These are phyloP conservation scores for Trematocara unimaculatum DNA, from an alignment of 2,113 vertebrate species.

Conservation along the genomic window DNA sequence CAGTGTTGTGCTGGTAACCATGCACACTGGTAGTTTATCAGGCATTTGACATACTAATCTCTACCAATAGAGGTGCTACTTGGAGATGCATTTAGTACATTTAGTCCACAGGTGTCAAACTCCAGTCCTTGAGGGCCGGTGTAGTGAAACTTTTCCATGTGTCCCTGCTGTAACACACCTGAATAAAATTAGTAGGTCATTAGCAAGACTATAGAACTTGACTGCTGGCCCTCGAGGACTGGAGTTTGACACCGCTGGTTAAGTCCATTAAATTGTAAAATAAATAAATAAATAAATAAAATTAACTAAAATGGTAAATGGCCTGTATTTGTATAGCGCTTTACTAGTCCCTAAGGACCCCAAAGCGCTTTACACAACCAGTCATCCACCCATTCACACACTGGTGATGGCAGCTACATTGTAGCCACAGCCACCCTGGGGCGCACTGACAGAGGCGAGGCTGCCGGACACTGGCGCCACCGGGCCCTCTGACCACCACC, in stretches of 20 bases:
- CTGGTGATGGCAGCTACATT: no score
- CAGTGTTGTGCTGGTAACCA: neutral
- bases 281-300: neutral
- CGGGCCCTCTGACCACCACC: no score
- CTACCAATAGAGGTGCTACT: rapidly evolving
- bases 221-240: neutral
- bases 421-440: no score
- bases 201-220: neutral
- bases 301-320: neutral
- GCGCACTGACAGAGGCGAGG: no score
- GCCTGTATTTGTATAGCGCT: no score
- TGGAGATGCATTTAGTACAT: neutral
- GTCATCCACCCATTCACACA: no score
- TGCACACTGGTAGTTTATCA: neutral
- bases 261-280: neutral
- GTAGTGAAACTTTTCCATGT: neutral
- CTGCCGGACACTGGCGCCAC: no score
- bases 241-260: rapidly evolving
- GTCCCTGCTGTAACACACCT: neutral
- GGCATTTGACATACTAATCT: neutral
- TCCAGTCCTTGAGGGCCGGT: rapidly evolving
- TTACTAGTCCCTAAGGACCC: no score
- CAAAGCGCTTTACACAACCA: no score
- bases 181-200: neutral
- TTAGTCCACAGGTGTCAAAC: neutral